Evolutionary conservation across 2,888 invertebrate genomes (phyloP).

Genomic region (Dinocampus coccinellae): DNA sequence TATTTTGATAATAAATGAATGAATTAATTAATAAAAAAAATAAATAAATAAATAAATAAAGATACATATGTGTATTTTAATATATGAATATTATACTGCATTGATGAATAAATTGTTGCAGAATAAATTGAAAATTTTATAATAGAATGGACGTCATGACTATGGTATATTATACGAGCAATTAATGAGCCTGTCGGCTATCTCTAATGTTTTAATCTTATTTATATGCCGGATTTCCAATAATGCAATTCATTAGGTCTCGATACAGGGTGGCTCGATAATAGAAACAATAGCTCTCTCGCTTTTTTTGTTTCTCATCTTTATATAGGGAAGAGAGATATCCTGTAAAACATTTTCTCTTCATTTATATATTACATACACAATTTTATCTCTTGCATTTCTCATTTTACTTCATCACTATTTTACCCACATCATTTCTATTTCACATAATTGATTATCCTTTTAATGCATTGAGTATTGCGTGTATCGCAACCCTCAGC

Average conservation of each 20-base stretch:
- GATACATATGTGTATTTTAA: background rate
- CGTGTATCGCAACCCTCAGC: background rate
- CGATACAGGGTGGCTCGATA: slow-evolving; percentile 42
- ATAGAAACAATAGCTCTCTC: slow-evolving; percentile 51
- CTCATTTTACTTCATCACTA: no score
- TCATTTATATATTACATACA: slow-evolving; percentile 11
- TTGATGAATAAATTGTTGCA: background rate
- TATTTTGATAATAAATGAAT: background rate
- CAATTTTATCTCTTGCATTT: no score
- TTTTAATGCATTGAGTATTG: slow-evolving; percentile 14
- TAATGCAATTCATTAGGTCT: slow-evolving; percentile 58
- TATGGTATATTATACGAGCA: slow-evolving; percentile 46
- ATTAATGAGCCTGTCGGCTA: slow-evolving; percentile 46
- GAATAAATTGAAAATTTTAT: slow-evolving; percentile 10
- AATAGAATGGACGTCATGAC: slow-evolving; percentile 20
- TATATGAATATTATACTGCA: background rate
- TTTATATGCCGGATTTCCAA: slow-evolving; percentile 59
- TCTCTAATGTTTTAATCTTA: slow-evolving; percentile 55
- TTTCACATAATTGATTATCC: slow-evolving; percentile 17
- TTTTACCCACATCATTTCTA: no score
- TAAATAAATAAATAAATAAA: background rate
- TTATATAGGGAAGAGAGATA: no score
- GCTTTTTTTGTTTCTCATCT: background rate
- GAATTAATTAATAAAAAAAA: background rate
- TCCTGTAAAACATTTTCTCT: background rate